Evolutionary conservation across 2,113 vertebrate species (phyloP).

Genomic region (Silurus meridionalis): DNA sequence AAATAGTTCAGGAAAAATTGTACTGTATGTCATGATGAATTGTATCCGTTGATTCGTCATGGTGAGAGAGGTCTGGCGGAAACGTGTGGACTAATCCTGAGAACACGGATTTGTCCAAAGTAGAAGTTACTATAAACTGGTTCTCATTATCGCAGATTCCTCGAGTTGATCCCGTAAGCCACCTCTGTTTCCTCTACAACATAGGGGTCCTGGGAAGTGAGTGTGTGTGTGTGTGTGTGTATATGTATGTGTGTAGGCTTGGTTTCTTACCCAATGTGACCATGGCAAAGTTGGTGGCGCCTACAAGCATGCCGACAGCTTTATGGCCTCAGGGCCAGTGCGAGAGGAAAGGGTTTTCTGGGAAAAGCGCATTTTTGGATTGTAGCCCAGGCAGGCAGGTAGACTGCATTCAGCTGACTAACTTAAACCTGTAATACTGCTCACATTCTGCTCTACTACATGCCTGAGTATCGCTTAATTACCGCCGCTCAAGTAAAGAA

Average conservation of each 20-base stretch:
- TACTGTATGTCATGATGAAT: background rate
- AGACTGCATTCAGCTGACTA: constrained; percentile 80
- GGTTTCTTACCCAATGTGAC: constrained; percentile 71
- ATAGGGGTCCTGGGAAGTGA: constrained; percentile 11
- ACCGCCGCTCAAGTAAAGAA: constrained; percentile 5
- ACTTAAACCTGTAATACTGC: constrained; percentile 75
- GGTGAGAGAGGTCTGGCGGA: background rate
- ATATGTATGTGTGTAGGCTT: constrained; percentile 34
- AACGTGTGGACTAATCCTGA: background rate
- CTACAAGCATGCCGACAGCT: constrained; percentile 85
- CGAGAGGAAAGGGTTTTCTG: constrained; percentile 76
- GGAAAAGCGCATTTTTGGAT: constrained; percentile 78
- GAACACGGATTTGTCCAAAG: constrained; percentile 11
- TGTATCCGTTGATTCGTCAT: background rate
- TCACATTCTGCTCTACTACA: constrained; percentile 70
- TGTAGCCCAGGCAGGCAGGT: constrained; percentile 85
- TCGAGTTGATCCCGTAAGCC: constrained; percentile 63
- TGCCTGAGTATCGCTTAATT: constrained; percentile 68
- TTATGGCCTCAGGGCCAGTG: constrained; percentile 77
- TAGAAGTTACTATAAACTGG: constrained; percentile 43
- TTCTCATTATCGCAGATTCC: constrained; percentile 46
- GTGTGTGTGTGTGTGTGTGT: constrained; percentile 42
- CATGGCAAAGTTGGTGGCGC: constrained; percentile 80
- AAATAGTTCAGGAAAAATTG: background rate
- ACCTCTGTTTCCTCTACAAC: constrained; percentile 59